Evolutionary conservation across 2,113 vertebrate species (phyloP).

Genomic region (Meles meles): DNA sequence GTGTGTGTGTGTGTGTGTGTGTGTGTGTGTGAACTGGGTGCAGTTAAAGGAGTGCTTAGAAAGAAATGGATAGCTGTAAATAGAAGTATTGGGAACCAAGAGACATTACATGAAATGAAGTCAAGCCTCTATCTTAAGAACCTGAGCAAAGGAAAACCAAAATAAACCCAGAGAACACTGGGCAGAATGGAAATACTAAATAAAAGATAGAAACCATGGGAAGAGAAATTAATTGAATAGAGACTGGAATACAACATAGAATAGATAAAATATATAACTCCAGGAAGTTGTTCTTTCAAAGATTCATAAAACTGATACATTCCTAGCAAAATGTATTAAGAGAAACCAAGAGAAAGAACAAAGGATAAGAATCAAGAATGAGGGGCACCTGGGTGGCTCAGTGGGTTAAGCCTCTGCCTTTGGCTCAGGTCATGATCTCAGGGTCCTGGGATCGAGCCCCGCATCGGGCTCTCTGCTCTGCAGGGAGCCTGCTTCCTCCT

Average conservation of each 20-base stretch:
- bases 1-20: background rate
- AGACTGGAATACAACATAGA: background rate
- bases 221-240: background rate
- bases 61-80: background rate
- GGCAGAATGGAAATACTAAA: background rate
- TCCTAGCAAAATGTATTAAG: background rate
- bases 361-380: background rate
- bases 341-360: background rate
- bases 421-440: no score
- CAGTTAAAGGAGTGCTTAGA: background rate
- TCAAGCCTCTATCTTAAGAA: background rate
- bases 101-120: background rate
- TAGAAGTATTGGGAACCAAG: background rate
- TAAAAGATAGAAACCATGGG: background rate
- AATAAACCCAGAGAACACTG: background rate
- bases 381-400: no score
- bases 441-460: no score
- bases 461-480: no score
- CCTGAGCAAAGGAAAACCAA: background rate
- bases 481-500: no score
- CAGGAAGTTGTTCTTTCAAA: background rate
- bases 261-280: background rate
- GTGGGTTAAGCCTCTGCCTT: no score
- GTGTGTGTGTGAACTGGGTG: no score
- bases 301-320: background rate